Conservation (phyloP, 2,113 vertebrate species). For the Danionella cerebrum region DNA sequence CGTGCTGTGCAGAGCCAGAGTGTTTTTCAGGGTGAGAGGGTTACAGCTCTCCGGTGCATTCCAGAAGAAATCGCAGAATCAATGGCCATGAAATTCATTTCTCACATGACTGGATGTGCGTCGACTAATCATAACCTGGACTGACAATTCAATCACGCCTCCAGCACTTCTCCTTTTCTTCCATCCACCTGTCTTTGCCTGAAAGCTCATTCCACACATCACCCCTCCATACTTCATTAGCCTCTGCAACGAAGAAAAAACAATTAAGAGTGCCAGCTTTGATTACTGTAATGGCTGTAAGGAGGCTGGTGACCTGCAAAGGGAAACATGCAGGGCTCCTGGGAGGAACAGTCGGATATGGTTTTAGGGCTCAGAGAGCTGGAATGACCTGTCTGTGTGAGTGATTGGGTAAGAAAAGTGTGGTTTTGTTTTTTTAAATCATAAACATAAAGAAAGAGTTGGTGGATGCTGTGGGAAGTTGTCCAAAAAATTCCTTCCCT, state of each 20-base stretch:
- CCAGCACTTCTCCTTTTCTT: neutral
- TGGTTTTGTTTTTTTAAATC: too few species aligned
- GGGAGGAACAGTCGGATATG: slow-evolving; percentile 33
- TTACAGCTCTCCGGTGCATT: slow-evolving; percentile 45
- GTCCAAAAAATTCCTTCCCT: too few species aligned
- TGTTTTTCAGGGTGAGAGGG: slow-evolving; percentile 17
- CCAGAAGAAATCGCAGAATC: slow-evolving; percentile 62
- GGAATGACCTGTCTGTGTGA: slow-evolving; percentile 49
- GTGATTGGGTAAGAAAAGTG: slow-evolving; percentile 44
- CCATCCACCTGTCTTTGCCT: slow-evolving; percentile 5
- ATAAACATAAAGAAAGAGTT: too few species aligned
- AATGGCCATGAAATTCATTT: slow-evolving; percentile 74
- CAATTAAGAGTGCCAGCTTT: slow-evolving; percentile 60
- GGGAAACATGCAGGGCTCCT: slow-evolving; percentile 11
- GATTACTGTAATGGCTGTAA: slow-evolving; percentile 67
- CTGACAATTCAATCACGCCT: slow-evolving; percentile 64
- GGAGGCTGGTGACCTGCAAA: slow-evolving; percentile 55
- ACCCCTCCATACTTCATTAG: slow-evolving; percentile 48
- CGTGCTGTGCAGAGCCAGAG: neutral
- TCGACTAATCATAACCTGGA: slow-evolving; percentile 68
- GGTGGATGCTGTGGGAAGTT: too few species aligned
- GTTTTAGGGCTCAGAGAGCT: slow-evolving; percentile 48
- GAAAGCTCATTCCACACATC: slow-evolving; percentile 39
- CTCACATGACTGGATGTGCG: slow-evolving; percentile 63
- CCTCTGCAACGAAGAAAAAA: slow-evolving; percentile 40